Evolutionary conservation across 2,888 invertebrate genomes (phyloP).

Genomic region (Hypena proboscidalis): DNA sequence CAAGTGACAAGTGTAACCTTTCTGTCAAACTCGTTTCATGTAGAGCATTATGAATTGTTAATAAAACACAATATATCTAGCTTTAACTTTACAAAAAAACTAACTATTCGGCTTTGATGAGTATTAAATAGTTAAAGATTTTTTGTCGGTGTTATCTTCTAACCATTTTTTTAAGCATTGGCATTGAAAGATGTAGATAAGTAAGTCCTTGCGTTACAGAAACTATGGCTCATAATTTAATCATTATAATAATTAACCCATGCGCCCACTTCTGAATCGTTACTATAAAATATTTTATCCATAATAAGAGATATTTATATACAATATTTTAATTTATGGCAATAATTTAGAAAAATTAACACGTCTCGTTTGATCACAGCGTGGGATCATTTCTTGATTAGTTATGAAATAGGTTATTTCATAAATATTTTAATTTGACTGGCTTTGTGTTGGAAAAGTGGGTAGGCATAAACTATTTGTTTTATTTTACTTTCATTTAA

Average conservation of each 20-base stretch:
- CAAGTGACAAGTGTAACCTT: background rate
- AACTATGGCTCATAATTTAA: too few species aligned
- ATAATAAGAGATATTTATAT: background rate
- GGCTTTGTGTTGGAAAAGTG: constrained; percentile 1
- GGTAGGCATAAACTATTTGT: background rate
- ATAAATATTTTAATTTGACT: constrained; percentile 4
- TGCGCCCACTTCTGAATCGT: background rate
- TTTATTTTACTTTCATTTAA: too few species aligned
- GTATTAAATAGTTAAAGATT: too few species aligned
- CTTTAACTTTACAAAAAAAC: too few species aligned
- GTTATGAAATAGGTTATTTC: constrained; percentile 29
- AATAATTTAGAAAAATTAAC: constrained; percentile 32
- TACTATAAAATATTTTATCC: background rate
- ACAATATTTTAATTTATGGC: constrained; percentile 27
- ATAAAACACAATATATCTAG: too few species aligned
- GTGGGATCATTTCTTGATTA: constrained; percentile 39
- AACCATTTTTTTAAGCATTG: too few species aligned
- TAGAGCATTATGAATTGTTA: too few species aligned
- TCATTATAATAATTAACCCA: background rate
- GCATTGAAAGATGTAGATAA: too few species aligned
- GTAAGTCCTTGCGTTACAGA: too few species aligned
- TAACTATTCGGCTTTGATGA: too few species aligned
- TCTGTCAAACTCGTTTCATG: background rate
- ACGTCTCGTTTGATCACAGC: constrained; percentile 39
- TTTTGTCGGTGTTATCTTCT: too few species aligned